These are phyloP conservation scores for Enoplolaimus lenunculus DNA, from an alignment of 2,888 invertebrate species.

Conservation along the genomic window DNA sequence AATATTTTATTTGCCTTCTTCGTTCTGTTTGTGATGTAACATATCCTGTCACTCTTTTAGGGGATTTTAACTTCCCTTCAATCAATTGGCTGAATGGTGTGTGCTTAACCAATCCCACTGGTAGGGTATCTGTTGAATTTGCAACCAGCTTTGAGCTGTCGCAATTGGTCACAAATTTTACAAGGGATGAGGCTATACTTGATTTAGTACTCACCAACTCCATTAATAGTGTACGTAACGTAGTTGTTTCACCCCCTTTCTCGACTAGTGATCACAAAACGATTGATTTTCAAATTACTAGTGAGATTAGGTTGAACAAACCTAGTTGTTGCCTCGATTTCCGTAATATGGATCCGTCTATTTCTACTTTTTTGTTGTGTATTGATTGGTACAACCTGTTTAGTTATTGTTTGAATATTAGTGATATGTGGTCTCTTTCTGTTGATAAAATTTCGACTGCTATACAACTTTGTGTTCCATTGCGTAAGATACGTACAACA, in stretches of 20 bases:
- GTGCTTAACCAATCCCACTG: neutral
- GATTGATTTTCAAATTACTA: neutral
- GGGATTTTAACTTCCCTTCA: slow-evolving; percentile 9
- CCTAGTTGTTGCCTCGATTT: neutral
- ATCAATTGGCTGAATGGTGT: neutral
- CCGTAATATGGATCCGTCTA: neutral
- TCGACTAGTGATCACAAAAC: neutral
- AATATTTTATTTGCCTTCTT: neutral
- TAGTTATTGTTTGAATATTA: neutral
- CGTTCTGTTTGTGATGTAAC: neutral
- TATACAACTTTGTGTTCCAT: neutral
- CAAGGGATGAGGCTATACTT: neutral
- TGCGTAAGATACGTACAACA: neutral
- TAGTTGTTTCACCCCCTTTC: neutral
- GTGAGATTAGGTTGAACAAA: neutral
- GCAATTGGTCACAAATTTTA: neutral
- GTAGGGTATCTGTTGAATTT: neutral
- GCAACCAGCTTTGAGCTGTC: neutral
- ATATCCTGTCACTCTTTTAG: neutral
- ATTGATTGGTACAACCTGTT: neutral
- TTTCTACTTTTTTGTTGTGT: neutral
- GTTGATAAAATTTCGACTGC: neutral
- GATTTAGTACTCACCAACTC: neutral
- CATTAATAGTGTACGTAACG: neutral
- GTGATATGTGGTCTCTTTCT: neutral